Percentiles rank a stretch among this genome's conserved stretches.
phyloP scores from a whole-genome alignment of 2,888 invertebrate genomes.

The Lycaena phlaeas region DNA sequence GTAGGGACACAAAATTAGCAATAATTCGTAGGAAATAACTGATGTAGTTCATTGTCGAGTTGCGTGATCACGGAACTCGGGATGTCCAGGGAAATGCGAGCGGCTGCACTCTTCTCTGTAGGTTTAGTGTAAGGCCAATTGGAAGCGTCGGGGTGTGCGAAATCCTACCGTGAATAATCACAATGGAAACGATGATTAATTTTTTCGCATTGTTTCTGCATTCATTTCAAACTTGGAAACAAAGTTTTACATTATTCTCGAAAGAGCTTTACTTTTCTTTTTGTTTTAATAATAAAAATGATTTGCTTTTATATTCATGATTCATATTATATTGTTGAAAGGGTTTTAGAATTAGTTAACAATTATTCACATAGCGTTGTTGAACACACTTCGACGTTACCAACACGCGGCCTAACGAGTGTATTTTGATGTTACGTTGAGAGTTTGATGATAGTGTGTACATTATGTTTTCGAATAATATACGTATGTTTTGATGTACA shows the following conservation, averaged over 20 bases:
- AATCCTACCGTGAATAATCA: neutral
- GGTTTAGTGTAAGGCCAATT: conserved; percentile 30
- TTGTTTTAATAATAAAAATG: too few species aligned
- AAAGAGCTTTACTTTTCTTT: too few species aligned
- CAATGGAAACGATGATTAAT: too few species aligned
- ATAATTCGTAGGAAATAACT: conserved; percentile 46
- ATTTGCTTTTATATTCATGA: too few species aligned
- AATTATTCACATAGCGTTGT: neutral
- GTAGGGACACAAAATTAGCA: conserved; percentile 47
- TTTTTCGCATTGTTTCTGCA: too few species aligned
- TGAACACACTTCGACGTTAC: neutral
- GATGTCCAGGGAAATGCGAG: conserved; percentile 16
- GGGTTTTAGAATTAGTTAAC: too few species aligned
- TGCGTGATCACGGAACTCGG: conserved; percentile 11
- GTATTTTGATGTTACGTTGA: conserved; percentile 49
- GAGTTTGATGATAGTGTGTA: conserved; percentile 58
- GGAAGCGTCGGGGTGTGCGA: neutral
- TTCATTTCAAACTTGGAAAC: too few species aligned
- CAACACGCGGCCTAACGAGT: conserved; percentile 24
- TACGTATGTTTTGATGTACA: conserved; percentile 71
- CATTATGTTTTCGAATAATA: conserved; percentile 62
- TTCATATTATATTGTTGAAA: too few species aligned
- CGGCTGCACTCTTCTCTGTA: conserved; percentile 36
- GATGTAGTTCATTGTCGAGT: conserved; percentile 33
- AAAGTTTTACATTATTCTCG: too few species aligned